Evolutionary conservation across 1,140 invertebrate genomes (phyloP).

Genomic region (Megathymus violae): DNA sequence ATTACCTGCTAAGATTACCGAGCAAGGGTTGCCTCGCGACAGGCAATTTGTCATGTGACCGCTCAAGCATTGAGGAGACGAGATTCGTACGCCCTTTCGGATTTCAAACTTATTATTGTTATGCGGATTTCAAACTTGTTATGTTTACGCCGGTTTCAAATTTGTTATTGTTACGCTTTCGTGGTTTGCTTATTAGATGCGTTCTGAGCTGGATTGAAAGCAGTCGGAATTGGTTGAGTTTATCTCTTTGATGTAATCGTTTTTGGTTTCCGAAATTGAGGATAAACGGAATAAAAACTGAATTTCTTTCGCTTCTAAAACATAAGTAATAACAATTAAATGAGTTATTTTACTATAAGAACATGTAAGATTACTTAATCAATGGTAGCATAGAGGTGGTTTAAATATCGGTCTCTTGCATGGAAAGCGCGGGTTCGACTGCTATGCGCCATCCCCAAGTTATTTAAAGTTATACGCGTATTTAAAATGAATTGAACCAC

Average conservation of each 20-base stretch:
- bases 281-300: too few relatives aligned
- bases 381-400: too few relatives aligned
- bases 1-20: slow-evolving; percentile 70
- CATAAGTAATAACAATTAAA: too few relatives aligned
- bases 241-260: slow-evolving; percentile 12
- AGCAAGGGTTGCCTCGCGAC: slow-evolving; percentile 58
- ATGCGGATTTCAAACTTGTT: slow-evolving; percentile 43
- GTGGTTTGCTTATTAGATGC: slow-evolving; percentile 46
- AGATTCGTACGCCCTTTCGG: slow-evolving; percentile 58
- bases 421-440: too few relatives aligned
- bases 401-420: too few relatives aligned
- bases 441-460: too few relatives aligned
- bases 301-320: too few relatives aligned
- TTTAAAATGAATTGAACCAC: too few relatives aligned
- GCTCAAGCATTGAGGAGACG: slow-evolving; percentile 53
- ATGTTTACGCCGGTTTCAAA: slow-evolving; percentile 44
- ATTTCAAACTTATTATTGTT: slow-evolving; percentile 62
- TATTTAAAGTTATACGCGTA: too few relatives aligned
- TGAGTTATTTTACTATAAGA: too few relatives aligned
- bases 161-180: slow-evolving; percentile 57
- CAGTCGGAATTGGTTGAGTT: slow-evolving; percentile 8
- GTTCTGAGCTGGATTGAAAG: not conserved
- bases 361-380: too few relatives aligned
- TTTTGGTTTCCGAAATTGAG: slow-evolving; percentile 7
- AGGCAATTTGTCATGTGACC: slow-evolving; percentile 76